Evolutionary conservation across 2,113 vertebrate species (phyloP).

Genomic region (Corythoichthys intestinalis): DNA sequence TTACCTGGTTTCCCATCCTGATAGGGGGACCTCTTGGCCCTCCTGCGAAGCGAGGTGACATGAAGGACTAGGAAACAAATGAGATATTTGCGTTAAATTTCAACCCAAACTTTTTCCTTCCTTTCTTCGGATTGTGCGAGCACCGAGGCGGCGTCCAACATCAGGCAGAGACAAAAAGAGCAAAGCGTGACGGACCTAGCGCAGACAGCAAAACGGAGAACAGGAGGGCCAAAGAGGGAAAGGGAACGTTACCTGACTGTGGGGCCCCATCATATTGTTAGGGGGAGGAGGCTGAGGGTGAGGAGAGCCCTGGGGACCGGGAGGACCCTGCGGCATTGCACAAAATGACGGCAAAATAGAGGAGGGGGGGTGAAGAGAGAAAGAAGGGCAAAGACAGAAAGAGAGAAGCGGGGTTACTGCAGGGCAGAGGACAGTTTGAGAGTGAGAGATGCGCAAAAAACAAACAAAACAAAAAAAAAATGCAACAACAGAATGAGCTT

Average conservation of each 20-base stretch:
- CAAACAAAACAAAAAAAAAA: constrained; percentile 23
- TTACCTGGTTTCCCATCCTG: constrained; percentile 97
- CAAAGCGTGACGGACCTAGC: constrained; percentile 60
- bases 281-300: constrained; percentile 98
- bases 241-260: constrained; percentile 90
- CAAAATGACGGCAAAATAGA: constrained; percentile 60
- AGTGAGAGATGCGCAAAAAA: constrained; percentile 38
- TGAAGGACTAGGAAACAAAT: constrained; percentile 87
- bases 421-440: constrained; percentile 54
- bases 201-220: constrained; percentile 35
- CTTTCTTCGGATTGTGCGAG: constrained; percentile 2
- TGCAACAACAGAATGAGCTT: constrained; percentile 23
- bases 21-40: constrained; percentile 92
- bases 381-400: constrained; percentile 30
- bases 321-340: constrained; percentile 91
- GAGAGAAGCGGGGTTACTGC: constrained; percentile 65
- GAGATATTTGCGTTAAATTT: constrained; percentile 22
- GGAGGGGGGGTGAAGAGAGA: constrained; percentile 11
- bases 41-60: constrained; percentile 96
- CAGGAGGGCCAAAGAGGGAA: constrained; percentile 31
- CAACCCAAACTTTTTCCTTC: not conserved
- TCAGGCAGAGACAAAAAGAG: constrained; percentile 49
- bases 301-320: constrained; percentile 98
- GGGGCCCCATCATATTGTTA: constrained; percentile 99
- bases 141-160: constrained; percentile 36